Conservation (phyloP, 2,113 vertebrate species). For the Diadophis punctatus region DNA sequence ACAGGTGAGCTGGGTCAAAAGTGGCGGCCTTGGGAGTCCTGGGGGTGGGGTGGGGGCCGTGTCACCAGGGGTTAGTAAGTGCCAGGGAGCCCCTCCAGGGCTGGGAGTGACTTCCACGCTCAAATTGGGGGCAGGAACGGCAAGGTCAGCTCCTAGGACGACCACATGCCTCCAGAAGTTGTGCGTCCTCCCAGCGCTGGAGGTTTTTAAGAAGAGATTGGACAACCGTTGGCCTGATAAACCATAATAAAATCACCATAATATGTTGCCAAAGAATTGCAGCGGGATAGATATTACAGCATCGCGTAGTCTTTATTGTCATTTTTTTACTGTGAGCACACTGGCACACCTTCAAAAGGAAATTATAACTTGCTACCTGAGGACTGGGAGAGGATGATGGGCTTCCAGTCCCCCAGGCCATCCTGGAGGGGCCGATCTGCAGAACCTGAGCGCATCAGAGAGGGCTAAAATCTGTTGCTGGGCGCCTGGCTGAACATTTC, state of each 20-base stretch:
- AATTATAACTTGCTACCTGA: rapidly evolving
- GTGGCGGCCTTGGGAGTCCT: not conserved
- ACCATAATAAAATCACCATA: not conserved
- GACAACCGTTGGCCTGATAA: not conserved
- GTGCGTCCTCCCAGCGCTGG: not conserved
- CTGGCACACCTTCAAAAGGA: not conserved
- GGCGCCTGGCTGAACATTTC: not conserved
- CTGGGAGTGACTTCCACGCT: no score
- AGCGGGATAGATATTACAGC: not conserved
- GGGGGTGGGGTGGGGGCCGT: rapidly evolving
- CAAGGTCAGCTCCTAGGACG: not conserved
- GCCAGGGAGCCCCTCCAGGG: not conserved
- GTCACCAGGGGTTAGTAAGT: not conserved
- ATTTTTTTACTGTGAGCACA: not conserved
- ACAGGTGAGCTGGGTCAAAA: constrained; percentile 73
- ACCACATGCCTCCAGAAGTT: not conserved
- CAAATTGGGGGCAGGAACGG: no score
- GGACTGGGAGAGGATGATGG: not conserved
- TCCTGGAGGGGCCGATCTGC: not conserved
- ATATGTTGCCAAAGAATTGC: not conserved
- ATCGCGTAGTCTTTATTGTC: no score
- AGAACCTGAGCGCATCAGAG: not conserved
- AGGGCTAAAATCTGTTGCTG: not conserved
- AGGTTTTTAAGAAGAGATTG: not conserved
- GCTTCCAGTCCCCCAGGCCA: not conserved